phyloP scores from a whole-genome alignment of 2,888 invertebrate genomes.

The Pseudoips prasinana region DNA sequence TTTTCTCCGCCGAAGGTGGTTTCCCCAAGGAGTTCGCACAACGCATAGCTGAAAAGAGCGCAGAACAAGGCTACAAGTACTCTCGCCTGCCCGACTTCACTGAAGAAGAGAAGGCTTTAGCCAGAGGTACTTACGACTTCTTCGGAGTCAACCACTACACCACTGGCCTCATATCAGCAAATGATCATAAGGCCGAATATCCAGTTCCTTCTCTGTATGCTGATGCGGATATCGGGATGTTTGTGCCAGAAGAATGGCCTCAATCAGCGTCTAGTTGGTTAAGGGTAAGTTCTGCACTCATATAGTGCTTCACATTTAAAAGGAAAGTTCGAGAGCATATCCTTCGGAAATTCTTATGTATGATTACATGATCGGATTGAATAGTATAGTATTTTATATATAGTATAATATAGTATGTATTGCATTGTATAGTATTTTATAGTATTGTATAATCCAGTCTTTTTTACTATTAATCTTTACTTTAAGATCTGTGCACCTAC shows the following conservation, averaged over 20 bases:
- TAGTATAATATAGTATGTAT: no score
- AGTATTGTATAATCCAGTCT: no score
- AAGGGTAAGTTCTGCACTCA: conserved; percentile 47
- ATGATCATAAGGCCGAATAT: conserved; percentile 24
- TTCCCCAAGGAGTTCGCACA: conserved; percentile 74
- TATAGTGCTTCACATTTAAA: no score
- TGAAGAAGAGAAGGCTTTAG: conserved; percentile 47
- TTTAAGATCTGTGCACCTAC: no score
- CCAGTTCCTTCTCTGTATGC: conserved; percentile 42
- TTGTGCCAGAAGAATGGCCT: conserved; percentile 43
- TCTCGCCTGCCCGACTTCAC: conserved; percentile 69
- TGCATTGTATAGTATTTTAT: no score
- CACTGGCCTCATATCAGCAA: conserved; percentile 45
- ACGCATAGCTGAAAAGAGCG: conserved; percentile 62
- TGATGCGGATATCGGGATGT: conserved; percentile 40
- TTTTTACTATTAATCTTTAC: no score
- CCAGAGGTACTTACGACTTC: conserved; percentile 54
- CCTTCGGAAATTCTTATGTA: no score
- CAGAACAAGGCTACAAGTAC: conserved; percentile 53
- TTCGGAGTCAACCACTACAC: conserved; percentile 86
- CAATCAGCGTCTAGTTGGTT: conserved; percentile 50
- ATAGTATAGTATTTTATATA: no score
- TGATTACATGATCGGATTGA: no score
- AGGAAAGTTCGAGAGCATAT: no score
- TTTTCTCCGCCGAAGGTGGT: conserved; percentile 72